A percentile compares a stretch with the other conserved stretches of the same genome.
phyloP scores from a whole-genome alignment of 2,797 vertebrate genomes.

The Sebastes itinus region DNA sequence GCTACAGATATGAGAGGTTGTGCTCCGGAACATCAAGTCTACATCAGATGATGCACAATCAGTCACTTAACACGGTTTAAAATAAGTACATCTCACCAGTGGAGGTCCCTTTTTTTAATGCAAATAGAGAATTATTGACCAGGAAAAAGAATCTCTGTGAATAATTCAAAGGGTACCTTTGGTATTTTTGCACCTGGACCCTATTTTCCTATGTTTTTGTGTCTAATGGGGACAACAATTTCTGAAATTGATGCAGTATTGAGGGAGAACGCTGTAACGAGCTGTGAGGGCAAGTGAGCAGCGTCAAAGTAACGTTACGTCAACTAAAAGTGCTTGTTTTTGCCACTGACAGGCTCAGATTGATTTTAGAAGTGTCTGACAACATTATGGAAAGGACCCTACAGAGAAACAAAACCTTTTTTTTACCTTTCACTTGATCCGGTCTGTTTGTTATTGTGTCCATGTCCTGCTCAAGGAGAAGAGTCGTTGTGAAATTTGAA shows the following conservation, averaged over 20 bases:
- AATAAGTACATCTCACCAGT: neutral
- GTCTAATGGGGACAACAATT: neutral
- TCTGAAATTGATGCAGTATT: neutral
- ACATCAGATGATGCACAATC: constrained; percentile 7
- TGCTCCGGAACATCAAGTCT: neutral
- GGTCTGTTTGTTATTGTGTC: neutral
- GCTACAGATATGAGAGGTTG: neutral
- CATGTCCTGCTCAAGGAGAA: too few relatives aligned
- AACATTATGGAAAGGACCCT: neutral
- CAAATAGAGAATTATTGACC: neutral
- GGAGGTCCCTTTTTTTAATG: neutral
- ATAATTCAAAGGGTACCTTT: neutral
- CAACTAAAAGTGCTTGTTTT: too few relatives aligned
- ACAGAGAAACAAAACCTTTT: neutral
- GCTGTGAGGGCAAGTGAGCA: too few relatives aligned
- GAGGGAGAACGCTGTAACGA: too few relatives aligned
- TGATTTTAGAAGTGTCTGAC: neutral
- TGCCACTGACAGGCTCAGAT: too few relatives aligned
- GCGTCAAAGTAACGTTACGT: too few relatives aligned
- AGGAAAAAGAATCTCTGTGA: neutral
- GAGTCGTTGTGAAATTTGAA: neutral
- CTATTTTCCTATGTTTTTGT: neutral
- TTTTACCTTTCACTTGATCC: neutral
- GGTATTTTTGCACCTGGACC: neutral
- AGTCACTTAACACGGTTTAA: neutral